These are phyloP conservation scores for Balanococcus diminutus DNA, from an alignment of 2,888 invertebrate genomes.

Conservation along the genomic window DNA sequence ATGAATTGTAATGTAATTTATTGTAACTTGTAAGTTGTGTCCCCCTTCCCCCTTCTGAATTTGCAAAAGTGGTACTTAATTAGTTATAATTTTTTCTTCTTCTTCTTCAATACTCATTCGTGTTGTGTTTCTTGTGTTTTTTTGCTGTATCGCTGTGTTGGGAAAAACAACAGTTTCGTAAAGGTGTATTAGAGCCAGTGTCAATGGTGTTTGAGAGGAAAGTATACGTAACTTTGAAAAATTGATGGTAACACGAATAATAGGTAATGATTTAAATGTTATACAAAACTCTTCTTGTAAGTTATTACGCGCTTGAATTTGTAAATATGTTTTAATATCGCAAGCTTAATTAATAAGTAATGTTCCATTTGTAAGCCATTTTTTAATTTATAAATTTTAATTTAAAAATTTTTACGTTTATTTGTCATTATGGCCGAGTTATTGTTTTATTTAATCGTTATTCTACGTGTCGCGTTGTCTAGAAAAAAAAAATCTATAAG, in stretches of 20 bases:
- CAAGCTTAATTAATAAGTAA: conserved; percentile 20
- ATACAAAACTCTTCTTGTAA: neutral
- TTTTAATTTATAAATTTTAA: conserved; percentile 12
- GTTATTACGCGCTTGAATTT: neutral
- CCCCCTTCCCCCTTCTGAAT: neutral
- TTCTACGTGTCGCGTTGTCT: neutral
- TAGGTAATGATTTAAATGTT: neutral
- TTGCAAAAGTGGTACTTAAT: conserved; percentile 33
- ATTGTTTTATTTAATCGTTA: neutral
- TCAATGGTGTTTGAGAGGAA: neutral
- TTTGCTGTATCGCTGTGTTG: too few species aligned
- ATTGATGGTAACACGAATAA: neutral
- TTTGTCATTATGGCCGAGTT: conserved; percentile 7
- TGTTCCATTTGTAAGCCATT: conserved; percentile 41
- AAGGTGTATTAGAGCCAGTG: too few species aligned
- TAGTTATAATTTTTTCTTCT: neutral
- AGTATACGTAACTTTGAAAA: neutral
- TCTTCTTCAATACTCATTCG: conserved; percentile 42
- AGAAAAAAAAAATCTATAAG: neutral
- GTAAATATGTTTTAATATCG: conserved; percentile 20
- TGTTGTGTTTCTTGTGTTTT: conserved; percentile 21
- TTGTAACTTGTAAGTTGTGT: conserved; percentile 11
- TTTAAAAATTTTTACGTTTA: neutral
- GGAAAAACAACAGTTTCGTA: neutral
- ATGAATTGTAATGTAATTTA: conserved; percentile 8